These are phyloP conservation scores for Stichopus chloronotus DNA, from an alignment of 35 echinoderm and acorn worm genomes.

Conservation along the genomic window DNA sequence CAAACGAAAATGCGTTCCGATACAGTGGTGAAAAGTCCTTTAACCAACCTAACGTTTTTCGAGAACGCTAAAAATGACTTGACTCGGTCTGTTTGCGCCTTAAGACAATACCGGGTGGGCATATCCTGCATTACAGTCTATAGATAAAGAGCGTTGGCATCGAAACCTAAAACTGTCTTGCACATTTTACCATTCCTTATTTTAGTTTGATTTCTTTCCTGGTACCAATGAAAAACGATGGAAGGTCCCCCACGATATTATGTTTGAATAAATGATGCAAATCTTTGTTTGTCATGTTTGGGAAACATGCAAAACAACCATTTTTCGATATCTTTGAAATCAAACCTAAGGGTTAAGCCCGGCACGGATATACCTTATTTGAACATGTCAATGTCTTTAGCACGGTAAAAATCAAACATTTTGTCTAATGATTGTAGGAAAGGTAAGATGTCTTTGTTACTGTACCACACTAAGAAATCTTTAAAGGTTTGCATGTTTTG, in stretches of 20 bases:
- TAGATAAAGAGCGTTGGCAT: conserved; percentile 69
- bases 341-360: conserved; percentile 58
- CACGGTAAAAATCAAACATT: conserved; percentile 65
- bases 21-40: too few relatives aligned
- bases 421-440: conserved; percentile 64
- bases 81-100: conserved; percentile 43
- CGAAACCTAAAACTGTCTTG: conserved; percentile 48
- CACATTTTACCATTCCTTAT: conserved; percentile 61
- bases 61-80: too few relatives aligned
- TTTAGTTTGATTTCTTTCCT: conserved; percentile 39
- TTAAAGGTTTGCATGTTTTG: conserved; percentile 40
- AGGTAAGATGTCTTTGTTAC: conserved; percentile 60
- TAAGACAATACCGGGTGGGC: conserved; percentile 52
- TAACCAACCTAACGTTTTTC: too few relatives aligned
- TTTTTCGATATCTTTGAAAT: conserved; percentile 3
- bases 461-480: conserved; percentile 74
- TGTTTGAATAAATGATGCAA: conserved; percentile 49
- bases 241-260: conserved; percentile 28
- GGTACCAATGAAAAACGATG: conserved; percentile 43
- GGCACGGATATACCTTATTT: conserved; percentile 67
- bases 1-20: too few relatives aligned
- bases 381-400: conserved; percentile 65
- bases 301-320: conserved; percentile 43
- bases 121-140: conserved; percentile 61
- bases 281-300: conserved; percentile 42